Evolutionary conservation across 92 coral and sea anemone genomes (phyloP), one percentile per base, ranked within the genome.

Genomic region (Hydrozoanthus gracilis): DNA sequence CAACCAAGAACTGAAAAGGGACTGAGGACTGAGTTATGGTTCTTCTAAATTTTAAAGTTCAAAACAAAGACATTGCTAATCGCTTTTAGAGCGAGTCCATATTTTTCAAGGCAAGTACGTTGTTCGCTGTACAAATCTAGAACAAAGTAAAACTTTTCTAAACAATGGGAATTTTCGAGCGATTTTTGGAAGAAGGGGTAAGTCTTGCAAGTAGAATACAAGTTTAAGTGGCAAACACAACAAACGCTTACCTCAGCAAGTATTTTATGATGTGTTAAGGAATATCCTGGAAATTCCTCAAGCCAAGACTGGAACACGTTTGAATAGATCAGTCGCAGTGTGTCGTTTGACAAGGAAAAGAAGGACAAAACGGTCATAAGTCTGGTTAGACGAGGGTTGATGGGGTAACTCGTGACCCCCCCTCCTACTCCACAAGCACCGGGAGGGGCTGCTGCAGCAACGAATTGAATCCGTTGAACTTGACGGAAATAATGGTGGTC

Each of bases 261-360:
- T 8, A 83, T 90, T 8, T 86, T 87, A 78, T 95, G 99, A 67
- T 97, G 98, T 5, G 98, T 97, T 50, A 97, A 74, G 48, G 99
- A 93, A 80, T 97, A 97, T 15, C 98, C 98, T 4, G 99, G 99
- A 83, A 97, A 97, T 84, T 95, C 99, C 58, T 95, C 95, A 20
- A 97, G 87, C 99, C 99, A 97, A 7, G 97, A 84, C 35, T 75
- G 93, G 60, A 97, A 82, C 44, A 92, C 95, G 13, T 89, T 87
- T 4, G 90, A 90, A 88, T 97, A 97, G 84, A 97, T 92, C 58
- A 83, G 90, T 74, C 87, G 90, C n/a, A 95, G 93, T 13, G 99
- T 95, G 51, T 91, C 94, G 16, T 85, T 71, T 20, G 94, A 61
- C 62, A 94, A 83, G 20, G 97, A 89, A 55, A 93, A 91, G 86